Evolutionary conservation across 2,888 invertebrate genomes (phyloP).

Genomic region (Bombyx huttoni): DNA sequence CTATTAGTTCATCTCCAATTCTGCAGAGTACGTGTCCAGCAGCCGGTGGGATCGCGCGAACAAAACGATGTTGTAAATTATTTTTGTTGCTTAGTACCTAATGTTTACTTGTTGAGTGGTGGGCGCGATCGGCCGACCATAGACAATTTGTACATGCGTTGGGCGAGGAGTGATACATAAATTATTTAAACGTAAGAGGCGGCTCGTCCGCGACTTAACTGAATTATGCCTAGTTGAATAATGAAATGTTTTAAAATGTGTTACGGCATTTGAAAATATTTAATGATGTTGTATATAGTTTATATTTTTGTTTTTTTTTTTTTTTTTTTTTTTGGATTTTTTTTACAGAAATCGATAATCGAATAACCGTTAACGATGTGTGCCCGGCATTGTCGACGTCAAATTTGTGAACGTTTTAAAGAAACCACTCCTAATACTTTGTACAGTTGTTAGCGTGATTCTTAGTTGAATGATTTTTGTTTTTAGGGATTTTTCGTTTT

Average conservation of each 20-base stretch:
- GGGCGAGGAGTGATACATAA: constrained; percentile 24
- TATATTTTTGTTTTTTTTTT: constrained; percentile 62
- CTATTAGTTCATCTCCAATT: constrained; percentile 22
- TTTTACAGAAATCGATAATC: constrained; percentile 53
- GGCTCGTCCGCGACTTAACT: constrained; percentile 41
- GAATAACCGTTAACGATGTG: constrained; percentile 44
- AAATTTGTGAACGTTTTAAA: constrained; percentile 53
- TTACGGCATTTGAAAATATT: constrained; percentile 72
- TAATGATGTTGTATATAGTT: constrained; percentile 72
- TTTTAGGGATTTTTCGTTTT: constrained; percentile 60
- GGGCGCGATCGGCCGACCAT: constrained; percentile 23
- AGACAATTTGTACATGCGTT: constrained; percentile 45
- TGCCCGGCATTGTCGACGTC: constrained; percentile 52
- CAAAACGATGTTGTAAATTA: constrained; percentile 26
- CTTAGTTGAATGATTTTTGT: constrained; percentile 63
- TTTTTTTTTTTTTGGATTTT: too few species aligned
- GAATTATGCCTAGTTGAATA: constrained; percentile 65
- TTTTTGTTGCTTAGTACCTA: constrained; percentile 51
- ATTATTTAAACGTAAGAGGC: constrained; percentile 40
- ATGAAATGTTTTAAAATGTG: constrained; percentile 71
- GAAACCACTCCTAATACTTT: constrained; percentile 67
- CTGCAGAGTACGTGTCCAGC: constrained; percentile 23
- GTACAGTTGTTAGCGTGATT: constrained; percentile 70
- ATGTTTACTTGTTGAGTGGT: constrained; percentile 24
- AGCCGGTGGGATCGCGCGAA: not conserved